Evolutionary conservation across 2,888 invertebrate genomes (phyloP).

Genomic region (Atherix ibis): DNA sequence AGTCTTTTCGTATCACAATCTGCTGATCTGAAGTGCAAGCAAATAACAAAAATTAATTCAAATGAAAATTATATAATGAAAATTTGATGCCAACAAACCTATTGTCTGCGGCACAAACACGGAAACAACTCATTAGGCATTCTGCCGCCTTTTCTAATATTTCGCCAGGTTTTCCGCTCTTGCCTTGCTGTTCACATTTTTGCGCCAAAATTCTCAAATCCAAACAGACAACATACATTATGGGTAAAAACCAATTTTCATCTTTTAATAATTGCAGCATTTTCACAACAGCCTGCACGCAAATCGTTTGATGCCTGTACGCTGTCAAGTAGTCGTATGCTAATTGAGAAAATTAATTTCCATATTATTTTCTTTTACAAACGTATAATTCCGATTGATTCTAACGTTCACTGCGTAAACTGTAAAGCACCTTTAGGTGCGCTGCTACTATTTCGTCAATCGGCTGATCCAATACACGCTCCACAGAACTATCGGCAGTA

Average conservation of each 20-base stretch:
- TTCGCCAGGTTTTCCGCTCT: conserved; percentile 35
- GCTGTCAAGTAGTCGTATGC: conserved; percentile 45
- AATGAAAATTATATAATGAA: not conserved
- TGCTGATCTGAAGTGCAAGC: conserved; percentile 39
- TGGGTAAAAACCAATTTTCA: conserved; percentile 92
- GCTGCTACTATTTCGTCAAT: conserved; percentile 58
- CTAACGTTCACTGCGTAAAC: conserved; percentile 34
- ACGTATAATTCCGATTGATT: no score
- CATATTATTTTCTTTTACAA: no score
- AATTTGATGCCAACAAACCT: conserved; percentile 28
- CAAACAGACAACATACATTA: conserved; percentile 78
- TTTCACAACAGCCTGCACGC: conserved; percentile 65
- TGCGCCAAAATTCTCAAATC: conserved; percentile 77
- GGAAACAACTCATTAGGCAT: conserved; percentile 79
- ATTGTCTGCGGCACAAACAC: conserved; percentile 90
- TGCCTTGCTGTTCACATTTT: conserved; percentile 50
- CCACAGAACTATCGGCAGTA: conserved; percentile 52
- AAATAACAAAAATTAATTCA: not conserved
- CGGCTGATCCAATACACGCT: conserved; percentile 52
- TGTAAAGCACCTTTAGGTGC: conserved; percentile 53
- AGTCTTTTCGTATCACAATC: conserved; percentile 86
- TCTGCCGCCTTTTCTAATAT: conserved; percentile 83
- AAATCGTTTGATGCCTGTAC: conserved; percentile 59
- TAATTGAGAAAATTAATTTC: conserved; percentile 11
- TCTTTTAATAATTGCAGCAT: conserved; percentile 77